phyloP scores from a whole-genome alignment of 2,797 vertebrate species.

The Sebastes miniatus region DNA sequence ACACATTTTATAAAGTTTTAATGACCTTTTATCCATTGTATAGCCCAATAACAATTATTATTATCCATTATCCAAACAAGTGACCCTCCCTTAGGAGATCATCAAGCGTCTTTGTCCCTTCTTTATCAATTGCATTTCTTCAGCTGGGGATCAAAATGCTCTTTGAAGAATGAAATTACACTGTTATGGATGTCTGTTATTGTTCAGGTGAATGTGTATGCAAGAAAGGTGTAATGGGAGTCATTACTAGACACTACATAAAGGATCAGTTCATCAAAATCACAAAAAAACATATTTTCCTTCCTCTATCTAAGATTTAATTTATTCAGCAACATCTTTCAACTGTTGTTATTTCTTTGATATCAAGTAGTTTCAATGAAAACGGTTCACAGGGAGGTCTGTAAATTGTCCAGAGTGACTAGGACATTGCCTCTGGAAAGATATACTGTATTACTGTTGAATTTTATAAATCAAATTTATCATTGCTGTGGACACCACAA shows the following conservation, averaged over 20 bases:
- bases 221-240: neutral
- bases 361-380: neutral
- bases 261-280: neutral
- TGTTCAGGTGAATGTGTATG: neutral
- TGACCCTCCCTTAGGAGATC: constrained; percentile 42
- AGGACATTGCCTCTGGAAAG: neutral
- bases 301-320: neutral
- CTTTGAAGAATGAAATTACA: neutral
- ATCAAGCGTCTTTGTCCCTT: constrained; percentile 6
- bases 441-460: neutral
- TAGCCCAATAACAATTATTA: constrained; percentile 34
- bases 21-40: constrained; percentile 60
- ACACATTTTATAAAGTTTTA: constrained; percentile 72
- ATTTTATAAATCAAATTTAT: neutral
- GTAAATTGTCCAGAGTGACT: neutral
- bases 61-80: constrained; percentile 71
- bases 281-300: neutral
- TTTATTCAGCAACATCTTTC: neutral
- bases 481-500: neutral
- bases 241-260: neutral
- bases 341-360: neutral
- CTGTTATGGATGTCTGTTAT: neutral
- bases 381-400: neutral
- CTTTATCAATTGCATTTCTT: neutral
- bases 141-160: constrained; percentile 2